Conservation (phyloP, 2,888 invertebrate genomes). For the Halocaridina rubra region DNA sequence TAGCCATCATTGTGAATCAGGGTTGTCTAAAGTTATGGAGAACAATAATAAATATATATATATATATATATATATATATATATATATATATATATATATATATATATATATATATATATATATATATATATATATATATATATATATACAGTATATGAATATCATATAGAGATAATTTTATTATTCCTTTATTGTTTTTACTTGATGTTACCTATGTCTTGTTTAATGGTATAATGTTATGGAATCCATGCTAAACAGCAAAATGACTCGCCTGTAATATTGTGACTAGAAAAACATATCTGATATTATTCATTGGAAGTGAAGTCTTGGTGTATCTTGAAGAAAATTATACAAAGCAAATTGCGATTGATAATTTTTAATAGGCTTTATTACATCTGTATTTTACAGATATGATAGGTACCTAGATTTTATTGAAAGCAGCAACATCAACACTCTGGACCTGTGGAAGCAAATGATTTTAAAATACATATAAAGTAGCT, state of each 20-base stretch:
- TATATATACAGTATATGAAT: too few species aligned
- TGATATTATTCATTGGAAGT: too few species aligned
- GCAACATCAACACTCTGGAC: neutral
- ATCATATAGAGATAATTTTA: too few species aligned
- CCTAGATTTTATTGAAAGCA: neutral
- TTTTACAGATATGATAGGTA: too few species aligned
- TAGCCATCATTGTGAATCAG: slow-evolving; percentile 38
- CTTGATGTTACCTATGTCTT: slow-evolving; percentile 78
- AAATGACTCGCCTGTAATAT: too few species aligned
- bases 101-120: neutral
- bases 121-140: too few species aligned
- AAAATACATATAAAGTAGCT: too few species aligned
- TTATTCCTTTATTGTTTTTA: slow-evolving; percentile 27
- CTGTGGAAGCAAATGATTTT: neutral
- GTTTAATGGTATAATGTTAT: slow-evolving; percentile 95
- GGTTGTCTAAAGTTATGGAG: slow-evolving; percentile 24
- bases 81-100: neutral
- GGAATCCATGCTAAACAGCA: neutral
- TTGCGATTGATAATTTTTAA: too few species aligned
- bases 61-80: neutral
- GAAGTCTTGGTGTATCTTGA: too few species aligned
- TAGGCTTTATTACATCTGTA: too few species aligned
- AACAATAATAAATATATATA: slow-evolving; percentile 17
- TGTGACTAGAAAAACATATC: too few species aligned
- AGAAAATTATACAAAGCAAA: too few species aligned